phyloP scores from a whole-genome alignment of 1,140 invertebrate genomes.

The Phenacoccus solenopsis region DNA sequence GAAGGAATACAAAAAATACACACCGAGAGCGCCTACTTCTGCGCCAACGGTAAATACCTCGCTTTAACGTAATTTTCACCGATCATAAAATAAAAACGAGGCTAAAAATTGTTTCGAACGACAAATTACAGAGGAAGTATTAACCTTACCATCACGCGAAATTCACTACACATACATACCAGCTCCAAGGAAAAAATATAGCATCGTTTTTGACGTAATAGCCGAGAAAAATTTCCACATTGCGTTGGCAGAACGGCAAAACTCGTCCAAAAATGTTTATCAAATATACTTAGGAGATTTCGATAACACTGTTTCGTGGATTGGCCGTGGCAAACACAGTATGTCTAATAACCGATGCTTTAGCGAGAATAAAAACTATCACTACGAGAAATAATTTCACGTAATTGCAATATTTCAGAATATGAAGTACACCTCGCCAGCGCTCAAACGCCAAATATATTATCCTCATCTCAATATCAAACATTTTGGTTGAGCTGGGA shows the following conservation, averaged over 20 bases:
- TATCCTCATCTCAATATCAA: constrained; percentile 37
- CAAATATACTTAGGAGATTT: constrained; percentile 43
- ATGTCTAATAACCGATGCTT: constrained; percentile 24
- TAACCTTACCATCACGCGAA: constrained; percentile 45
- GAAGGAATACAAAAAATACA: constrained; percentile 44
- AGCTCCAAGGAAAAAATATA: constrained; percentile 43
- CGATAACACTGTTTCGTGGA: constrained; percentile 40
- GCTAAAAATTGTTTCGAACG: too few relatives aligned
- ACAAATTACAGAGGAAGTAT: constrained; percentile 42
- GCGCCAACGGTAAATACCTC: constrained; percentile 42
- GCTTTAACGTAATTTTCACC: neutral
- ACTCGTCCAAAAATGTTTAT: constrained; percentile 43
- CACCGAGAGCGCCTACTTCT: constrained; percentile 51
- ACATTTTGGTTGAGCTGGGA: constrained; percentile 51
- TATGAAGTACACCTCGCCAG: constrained; percentile 44
- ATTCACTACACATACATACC: constrained; percentile 47
- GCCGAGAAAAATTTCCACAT: constrained; percentile 42
- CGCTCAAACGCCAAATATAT: constrained; percentile 38
- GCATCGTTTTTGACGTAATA: constrained; percentile 42
- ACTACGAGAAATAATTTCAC: neutral
- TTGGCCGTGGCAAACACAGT: constrained; percentile 49
- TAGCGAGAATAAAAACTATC: neutral
- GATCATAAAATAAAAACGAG: neutral
- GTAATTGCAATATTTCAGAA: constrained; percentile 34
- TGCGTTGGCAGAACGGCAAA: constrained; percentile 38